phyloP scores from a whole-genome alignment of 1,140 invertebrate species.

The Leucophenga varia region DNA sequence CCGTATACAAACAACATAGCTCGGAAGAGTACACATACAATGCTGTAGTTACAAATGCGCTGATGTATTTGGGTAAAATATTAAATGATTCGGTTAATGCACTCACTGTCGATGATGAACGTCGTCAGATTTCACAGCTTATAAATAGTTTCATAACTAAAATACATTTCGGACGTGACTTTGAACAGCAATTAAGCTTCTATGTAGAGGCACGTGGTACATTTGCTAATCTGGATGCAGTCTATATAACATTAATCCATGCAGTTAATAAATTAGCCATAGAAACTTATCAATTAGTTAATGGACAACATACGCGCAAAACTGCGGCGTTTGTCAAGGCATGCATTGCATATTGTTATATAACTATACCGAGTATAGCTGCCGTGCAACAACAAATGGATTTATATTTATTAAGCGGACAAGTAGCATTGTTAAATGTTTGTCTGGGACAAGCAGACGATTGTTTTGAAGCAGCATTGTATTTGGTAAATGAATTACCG shows the following conservation, averaged over 20 bases:
- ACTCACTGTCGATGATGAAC: slow-evolving; percentile 91
- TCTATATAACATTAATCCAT: slow-evolving; percentile 83
- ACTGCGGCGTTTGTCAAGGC: slow-evolving; percentile 84
- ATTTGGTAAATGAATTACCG: slow-evolving; percentile 76
- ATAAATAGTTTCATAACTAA: slow-evolving; percentile 79
- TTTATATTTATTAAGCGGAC: slow-evolving; percentile 83
- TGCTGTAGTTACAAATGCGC: slow-evolving; percentile 80
- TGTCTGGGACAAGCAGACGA: slow-evolving; percentile 95
- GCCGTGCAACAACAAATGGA: slow-evolving; percentile 74
- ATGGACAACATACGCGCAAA: slow-evolving; percentile 77
- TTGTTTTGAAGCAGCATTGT: slow-evolving; percentile 86
- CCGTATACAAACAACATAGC: slow-evolving; percentile 63
- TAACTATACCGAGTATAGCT: slow-evolving; percentile 91
- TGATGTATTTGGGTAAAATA: slow-evolving; percentile 83
- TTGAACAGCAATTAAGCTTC: slow-evolving; percentile 89
- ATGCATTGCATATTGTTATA: slow-evolving; percentile 93
- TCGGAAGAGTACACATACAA: slow-evolving; percentile 69
- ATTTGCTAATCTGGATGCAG: slow-evolving; percentile 87
- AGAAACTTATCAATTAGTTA: slow-evolving; percentile 71
- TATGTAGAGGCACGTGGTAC: slow-evolving; percentile 87
- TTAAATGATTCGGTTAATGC: slow-evolving; percentile 93
- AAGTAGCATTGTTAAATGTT: slow-evolving; percentile 86
- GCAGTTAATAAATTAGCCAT: slow-evolving; percentile 79
- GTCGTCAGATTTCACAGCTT: slow-evolving; percentile 78
- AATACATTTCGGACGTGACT: slow-evolving; percentile 80